A percentile compares a stretch with the other conserved stretches of the same genome.
Conservation (phyloP, 1,140 invertebrate species). For the Macrobrachium rosenbergii region DNA sequence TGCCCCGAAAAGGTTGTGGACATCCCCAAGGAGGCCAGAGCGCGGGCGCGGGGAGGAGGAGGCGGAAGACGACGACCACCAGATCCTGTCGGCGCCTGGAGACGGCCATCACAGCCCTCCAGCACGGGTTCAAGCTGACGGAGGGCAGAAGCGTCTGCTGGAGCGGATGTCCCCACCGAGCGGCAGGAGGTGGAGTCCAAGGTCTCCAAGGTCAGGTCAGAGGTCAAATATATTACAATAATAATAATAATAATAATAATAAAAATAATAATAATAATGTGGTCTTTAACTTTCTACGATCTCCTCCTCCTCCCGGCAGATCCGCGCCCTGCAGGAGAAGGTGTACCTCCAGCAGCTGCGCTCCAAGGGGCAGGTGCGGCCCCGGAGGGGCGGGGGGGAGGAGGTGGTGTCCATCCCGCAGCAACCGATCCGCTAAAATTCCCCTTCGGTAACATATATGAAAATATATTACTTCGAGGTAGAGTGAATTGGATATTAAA, state of each 20-base stretch:
- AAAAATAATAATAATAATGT: background rate
- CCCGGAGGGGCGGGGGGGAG: conserved; percentile 44
- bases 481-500: too few species aligned
- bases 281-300: background rate
- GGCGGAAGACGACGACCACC: too few species aligned
- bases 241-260: too few species aligned
- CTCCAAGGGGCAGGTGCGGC: conserved; percentile 36
- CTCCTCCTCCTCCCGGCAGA: conserved; percentile 14
- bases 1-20: too few species aligned
- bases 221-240: too few species aligned
- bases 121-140: conserved; percentile 30
- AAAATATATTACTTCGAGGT: too few species aligned
- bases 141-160: conserved; percentile 17
- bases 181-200: conserved; percentile 13
- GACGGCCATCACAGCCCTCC: conserved; percentile 33
- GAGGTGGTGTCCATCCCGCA: conserved; percentile 37
- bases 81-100: background rate
- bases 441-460: too few species aligned
- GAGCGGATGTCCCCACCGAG: conserved; percentile 8
- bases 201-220: conserved; percentile 6
- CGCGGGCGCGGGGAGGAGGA: too few species aligned
- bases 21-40: too few species aligned
- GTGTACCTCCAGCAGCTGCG: conserved; percentile 57
- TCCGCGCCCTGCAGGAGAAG: conserved; percentile 46
- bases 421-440: conserved; percentile 26